A percentile compares a stretch with the other conserved stretches of the same genome.
Conservation (phyloP, 2,113 vertebrate genomes). For the Equus przewalskii region DNA sequence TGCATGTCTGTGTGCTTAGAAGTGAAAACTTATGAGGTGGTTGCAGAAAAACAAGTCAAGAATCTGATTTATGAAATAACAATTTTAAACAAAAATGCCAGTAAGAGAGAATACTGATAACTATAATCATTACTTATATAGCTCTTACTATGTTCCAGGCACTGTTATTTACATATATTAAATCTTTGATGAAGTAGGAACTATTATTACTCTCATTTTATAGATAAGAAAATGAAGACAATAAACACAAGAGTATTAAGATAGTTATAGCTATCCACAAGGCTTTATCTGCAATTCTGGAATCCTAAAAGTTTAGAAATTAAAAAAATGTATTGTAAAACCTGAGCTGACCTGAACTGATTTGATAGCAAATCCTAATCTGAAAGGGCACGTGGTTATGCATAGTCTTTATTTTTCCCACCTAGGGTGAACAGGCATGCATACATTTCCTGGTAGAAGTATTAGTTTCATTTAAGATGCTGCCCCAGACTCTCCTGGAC, state of each 20-base stretch:
- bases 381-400: background rate
- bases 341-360: background rate
- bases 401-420: background rate
- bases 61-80: background rate
- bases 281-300: background rate
- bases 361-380: background rate
- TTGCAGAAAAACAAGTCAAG: background rate
- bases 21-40: background rate
- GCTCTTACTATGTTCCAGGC: background rate
- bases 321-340: background rate
- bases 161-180: background rate
- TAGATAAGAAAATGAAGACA: background rate
- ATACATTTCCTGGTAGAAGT: background rate
- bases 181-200: background rate
- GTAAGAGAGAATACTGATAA: background rate
- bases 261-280: background rate
- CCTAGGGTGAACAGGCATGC: background rate
- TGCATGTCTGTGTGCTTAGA: background rate
- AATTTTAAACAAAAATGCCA: background rate
- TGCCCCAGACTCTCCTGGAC: background rate
- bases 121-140: background rate
- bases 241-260: background rate
- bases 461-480: background rate
- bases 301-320: background rate
- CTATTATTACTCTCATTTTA: background rate